Percentiles rank a stretch among this genome's conserved stretches.
Conservation (phyloP, 37 sponge, comb jelly and placozoan species). For the Corticium candelabrum region DNA sequence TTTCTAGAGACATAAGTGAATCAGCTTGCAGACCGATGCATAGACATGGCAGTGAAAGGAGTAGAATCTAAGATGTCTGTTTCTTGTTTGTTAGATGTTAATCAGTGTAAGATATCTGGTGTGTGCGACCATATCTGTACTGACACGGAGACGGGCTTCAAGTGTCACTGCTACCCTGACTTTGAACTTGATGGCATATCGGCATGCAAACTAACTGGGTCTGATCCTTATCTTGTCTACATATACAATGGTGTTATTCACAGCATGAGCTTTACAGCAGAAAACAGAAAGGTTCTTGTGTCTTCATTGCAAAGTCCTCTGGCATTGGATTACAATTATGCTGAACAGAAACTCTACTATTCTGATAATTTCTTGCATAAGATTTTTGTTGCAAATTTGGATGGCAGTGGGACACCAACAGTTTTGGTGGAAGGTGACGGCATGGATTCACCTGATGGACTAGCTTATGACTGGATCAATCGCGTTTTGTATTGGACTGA, state of each 20-base stretch:
- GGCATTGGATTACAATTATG: neutral
- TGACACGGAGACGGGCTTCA: neutral
- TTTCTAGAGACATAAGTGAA: too few relatives aligned
- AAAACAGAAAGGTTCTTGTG: neutral
- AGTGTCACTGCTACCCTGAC: neutral
- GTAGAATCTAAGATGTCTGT: too few relatives aligned
- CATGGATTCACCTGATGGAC: neutral
- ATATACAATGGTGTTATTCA: neutral
- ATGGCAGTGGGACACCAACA: neutral
- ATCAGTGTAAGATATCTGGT: too few relatives aligned
- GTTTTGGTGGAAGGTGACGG: too few relatives aligned
- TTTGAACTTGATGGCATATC: neutral
- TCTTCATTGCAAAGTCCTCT: neutral
- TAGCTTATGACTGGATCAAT: neutral
- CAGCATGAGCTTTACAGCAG: neutral
- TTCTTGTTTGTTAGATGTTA: too few relatives aligned
- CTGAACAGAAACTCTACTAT: neutral
- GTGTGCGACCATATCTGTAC: neutral
- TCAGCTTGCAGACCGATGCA: too few relatives aligned
- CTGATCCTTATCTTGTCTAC: neutral
- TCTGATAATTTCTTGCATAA: neutral
- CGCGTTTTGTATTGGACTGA: slow-evolving; percentile 40
- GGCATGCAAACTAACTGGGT: neutral
- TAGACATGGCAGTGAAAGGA: too few relatives aligned
- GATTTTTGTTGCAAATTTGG: neutral